These are phyloP conservation scores for Andrena camellia DNA, from an alignment of 2,888 invertebrate genomes.

Conservation along the genomic window DNA sequence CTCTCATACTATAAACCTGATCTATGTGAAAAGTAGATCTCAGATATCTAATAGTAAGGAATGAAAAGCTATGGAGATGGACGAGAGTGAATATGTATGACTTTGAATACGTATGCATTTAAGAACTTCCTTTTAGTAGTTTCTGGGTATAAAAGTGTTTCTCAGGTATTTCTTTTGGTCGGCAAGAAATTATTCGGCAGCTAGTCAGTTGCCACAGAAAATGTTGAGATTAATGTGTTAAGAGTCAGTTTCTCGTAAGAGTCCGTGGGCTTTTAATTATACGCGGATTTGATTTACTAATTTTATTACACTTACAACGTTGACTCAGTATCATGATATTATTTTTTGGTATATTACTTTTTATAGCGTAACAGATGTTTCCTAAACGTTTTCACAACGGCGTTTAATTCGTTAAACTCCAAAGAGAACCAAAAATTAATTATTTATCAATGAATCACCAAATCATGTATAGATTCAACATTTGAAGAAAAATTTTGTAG, in stretches of 20 bases:
- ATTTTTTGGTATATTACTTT: conserved; percentile 17
- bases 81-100: conserved; percentile 49
- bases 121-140: conserved; percentile 42
- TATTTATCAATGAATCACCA: neutral
- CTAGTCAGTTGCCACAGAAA: conserved; percentile 70
- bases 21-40: conserved; percentile 68
- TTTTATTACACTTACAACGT: conserved; percentile 19
- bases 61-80: conserved; percentile 58
- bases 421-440: conserved; percentile 39
- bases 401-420: conserved; percentile 17
- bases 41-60: conserved; percentile 67
- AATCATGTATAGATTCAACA: neutral
- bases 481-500: neutral
- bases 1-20: conserved; percentile 55
- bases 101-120: conserved; percentile 59
- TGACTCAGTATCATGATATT: conserved; percentile 23
- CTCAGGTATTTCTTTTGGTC: conserved; percentile 46
- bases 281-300: conserved; percentile 8
- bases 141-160: conserved; percentile 44
- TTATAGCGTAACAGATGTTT: neutral
- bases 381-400: conserved; percentile 20
- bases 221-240: conserved; percentile 10
- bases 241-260: conserved; percentile 8
- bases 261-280: conserved; percentile 11
- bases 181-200: conserved; percentile 65